A percentile compares a stretch with the other conserved stretches of the same genome.
These are phyloP conservation scores for Rana temporaria DNA, from an alignment of 2,113 vertebrate genomes.

Conservation along the genomic window DNA sequence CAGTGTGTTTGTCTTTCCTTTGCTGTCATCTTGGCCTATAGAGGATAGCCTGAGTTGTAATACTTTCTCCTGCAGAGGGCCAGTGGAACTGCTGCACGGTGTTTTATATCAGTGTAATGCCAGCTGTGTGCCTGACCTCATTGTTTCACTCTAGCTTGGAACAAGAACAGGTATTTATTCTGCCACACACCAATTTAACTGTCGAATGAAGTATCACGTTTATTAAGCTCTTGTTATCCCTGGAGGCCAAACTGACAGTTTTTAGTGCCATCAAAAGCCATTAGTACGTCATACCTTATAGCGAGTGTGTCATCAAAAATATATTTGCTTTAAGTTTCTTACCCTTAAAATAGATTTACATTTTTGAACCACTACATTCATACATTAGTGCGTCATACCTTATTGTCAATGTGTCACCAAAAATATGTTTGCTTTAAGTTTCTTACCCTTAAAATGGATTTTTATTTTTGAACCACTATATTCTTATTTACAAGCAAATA, in stretches of 20 bases:
- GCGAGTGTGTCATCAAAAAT: constrained; percentile 17
- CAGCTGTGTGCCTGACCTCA: constrained; percentile 13
- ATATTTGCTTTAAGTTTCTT: constrained; percentile 6
- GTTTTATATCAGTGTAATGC: background rate
- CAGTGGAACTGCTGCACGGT: background rate
- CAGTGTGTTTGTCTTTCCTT: background rate
- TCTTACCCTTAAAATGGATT: too few species aligned
- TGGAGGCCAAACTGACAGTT: background rate
- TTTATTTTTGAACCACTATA: too few species aligned
- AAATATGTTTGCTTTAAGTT: constrained; percentile 10
- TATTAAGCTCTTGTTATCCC: constrained; percentile 12
- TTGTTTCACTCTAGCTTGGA: constrained; percentile 13
- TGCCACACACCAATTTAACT: constrained; percentile 6
- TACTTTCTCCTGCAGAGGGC: background rate
- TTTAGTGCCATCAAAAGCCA: constrained; percentile 22
- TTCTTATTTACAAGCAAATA: too few species aligned
- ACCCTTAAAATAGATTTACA: too few species aligned
- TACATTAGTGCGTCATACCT: constrained; percentile 22
- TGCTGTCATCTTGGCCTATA: background rate
- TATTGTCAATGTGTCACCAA: constrained; percentile 28
- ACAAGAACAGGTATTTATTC: constrained; percentile 12
- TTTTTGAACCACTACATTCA: too few species aligned
- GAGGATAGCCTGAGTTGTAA: background rate
- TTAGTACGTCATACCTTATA: constrained; percentile 27
- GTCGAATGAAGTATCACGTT: constrained; percentile 26